Evolutionary conservation across 1,140 invertebrate species (phyloP), one percentile per base, ranked within the genome.

Genomic region (Musca domestica): DNA sequence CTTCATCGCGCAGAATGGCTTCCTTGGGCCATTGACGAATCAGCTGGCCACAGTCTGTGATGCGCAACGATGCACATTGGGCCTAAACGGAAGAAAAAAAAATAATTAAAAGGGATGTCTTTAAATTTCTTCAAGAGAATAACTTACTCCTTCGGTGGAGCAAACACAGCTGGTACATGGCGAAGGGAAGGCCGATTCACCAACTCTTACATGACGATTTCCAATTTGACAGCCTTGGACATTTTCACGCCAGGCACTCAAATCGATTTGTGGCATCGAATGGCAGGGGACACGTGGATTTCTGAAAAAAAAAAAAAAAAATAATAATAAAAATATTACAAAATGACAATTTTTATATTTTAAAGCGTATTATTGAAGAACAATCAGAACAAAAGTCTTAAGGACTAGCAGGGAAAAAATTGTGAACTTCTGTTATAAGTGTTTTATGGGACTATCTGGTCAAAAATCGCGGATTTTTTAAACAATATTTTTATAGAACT

Each of bases 131-230:
- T 27, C 6, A 20, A 46, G 14, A n/a, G 48, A 15, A 22, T 2
- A 25, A 87, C 87, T 89, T 85, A 94, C 92, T 72, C 93, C 93
- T 83, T 94, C 92, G 17, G 83, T 81, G 10, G 92, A 91, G 77
- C 93, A 95, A 15, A 95, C 88, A 74, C 93, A 95, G 63, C 92
- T 94, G 0, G 92, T 94, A 75, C 93, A 95, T 1, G 93, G 93
- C 3, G 92, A 90, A 1, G 92, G 92, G 77, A 94, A 90, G 5
- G 89, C 90, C 0, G 91, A 92, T 69, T 91, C 89, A 6, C 93
- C 93, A 10, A 94, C 85, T 1, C 88, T 85, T 9, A 94, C 88
- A 63, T 88, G 88, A 19, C 88, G 85, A 23, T 88, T 91, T 7
- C 90, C 90, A 70, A 95, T 93, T 51, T 92, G 88, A 73, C 94